Evolutionary conservation across 2,797 vertebrate genomes (phyloP).

Genomic region (Rhinichthys osculus): DNA sequence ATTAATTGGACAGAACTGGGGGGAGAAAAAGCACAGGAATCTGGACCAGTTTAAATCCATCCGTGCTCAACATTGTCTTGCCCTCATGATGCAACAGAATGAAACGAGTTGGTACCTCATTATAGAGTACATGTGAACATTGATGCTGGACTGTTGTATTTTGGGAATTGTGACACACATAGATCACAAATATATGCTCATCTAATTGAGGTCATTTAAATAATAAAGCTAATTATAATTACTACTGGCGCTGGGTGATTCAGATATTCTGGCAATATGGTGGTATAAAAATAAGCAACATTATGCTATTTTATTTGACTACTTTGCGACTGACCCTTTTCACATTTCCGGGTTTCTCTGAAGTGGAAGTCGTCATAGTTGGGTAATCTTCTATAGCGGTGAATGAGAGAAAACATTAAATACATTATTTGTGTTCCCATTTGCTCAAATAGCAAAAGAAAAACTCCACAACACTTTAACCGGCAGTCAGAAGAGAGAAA

Average conservation of each 20-base stretch:
- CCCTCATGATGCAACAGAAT: conserved; percentile 59
- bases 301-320: background rate
- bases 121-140: conserved; percentile 18
- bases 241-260: background rate
- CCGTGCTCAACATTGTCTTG: conserved; percentile 24
- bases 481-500: no score
- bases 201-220: conserved; percentile 14
- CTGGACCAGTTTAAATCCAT: conserved; percentile 25
- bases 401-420: no score
- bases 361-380: no score
- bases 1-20: conserved; percentile 45
- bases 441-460: no score
- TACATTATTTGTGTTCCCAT: no score
- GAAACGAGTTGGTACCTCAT: conserved; percentile 47
- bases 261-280: background rate
- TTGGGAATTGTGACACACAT: background rate
- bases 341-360: no score
- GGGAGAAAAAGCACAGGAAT: conserved; percentile 24
- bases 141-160: conserved; percentile 25
- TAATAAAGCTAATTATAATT: background rate
- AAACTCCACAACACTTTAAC: no score
- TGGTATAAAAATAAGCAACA: background rate
- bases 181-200: background rate
- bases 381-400: no score
- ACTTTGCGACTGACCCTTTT: no score